Base-by-base conservation (phyloP, 2,888 invertebrate genomes). In the Ormyrus labotus region DNA sequence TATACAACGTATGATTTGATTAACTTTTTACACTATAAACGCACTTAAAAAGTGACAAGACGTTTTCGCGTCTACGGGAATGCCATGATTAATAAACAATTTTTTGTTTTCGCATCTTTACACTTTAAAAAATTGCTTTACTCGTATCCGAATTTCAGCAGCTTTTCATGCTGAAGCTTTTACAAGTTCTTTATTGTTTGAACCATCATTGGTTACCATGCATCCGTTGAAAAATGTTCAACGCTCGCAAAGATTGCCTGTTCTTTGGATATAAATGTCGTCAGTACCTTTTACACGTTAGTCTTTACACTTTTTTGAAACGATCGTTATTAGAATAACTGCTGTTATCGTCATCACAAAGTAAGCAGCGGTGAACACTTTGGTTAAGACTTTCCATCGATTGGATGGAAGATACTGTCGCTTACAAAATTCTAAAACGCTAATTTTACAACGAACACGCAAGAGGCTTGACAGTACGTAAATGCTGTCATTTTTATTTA, bases 331-430 rank as follows among this genome's bases (percentile, higher is more conserved):
- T 71, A 78, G 78, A 78, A 79, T 69, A 77, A 63, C 74, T 81
- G 83, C 85, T 85, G 82, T 86, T 83, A 84, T 85, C 83, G 85
- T 75, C 84, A 84, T 85, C 84, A 82, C 63, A 83, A 82, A 84
- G 86, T 84, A 84, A 84, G 81, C 86, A 86, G 86, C 87, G 84
- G 83, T 89, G 88, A 88, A 88, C 88, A 89, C 88, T 87, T 89
- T 84, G 84, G 85, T 88, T 82, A 78, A 83, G 78, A 89, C 84
- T 85, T 83, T 85, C 86, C 85, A 84, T 81, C 81, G 80, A 78
- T 82, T 85, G 78, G 82, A 84, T 84, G 82, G 82, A 85, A 84
- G 83, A 85, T 85, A 83, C 61, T 83, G 84, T 85, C 83, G 82
- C 71, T 84, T 86, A 86, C 83, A 87, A 88, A 86, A 83, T 85